Base-by-base conservation (phyloP, 2,888 invertebrate species). In the Amaurobius ferox region DNA sequence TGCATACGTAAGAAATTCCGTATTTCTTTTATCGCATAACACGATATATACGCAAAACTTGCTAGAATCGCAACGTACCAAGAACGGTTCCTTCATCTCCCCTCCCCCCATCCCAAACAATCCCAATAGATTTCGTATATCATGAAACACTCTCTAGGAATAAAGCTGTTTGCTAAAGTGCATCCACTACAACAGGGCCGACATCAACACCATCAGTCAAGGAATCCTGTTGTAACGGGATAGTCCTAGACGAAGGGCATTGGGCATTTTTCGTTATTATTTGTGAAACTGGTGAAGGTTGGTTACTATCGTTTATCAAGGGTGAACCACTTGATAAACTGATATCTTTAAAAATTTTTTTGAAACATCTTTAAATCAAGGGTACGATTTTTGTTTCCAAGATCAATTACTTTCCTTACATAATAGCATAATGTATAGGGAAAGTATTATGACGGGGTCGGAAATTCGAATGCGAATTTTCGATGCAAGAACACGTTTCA, bases 161-260 rank as follows among this genome's bases (percentile, higher is more conserved):
- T 62, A 29, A n/a, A 28, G 73, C 11, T 30, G 19, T 19, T 39
- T 68, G 26, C 13, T 39, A 68, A 68, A 68, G 67, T 35, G 67
- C 67, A 55, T 55, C 55, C 68, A 76, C 67, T 30, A 26, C n/a
- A n/a, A n/a, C n/a, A n/a, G n/a, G n/a, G n/a, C n/a, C n/a, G n/a
- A n/a, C 76, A 74, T 67, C 30, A 73, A 78, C 76, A 64, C 70
- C 67, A 67, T 73, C 77, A 68, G 73, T 68, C 68, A 77, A 68
- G 29, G 23, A n/a, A 28, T 32, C 71, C 72, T 11, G 28, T 19
- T 35, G 79, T 71, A 55, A 73, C 48, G 30, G 35, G 73, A 73
- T 48, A n/a, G n/a, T n/a, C 30, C 68, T 39, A 16, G 13, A 39
- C 28, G 28, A 55, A 11, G 55, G 1, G 23, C 55, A 5, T 19